Evolutionary conservation across 2,888 invertebrate species (phyloP).

Genomic region (Slavum lentiscoides): DNA sequence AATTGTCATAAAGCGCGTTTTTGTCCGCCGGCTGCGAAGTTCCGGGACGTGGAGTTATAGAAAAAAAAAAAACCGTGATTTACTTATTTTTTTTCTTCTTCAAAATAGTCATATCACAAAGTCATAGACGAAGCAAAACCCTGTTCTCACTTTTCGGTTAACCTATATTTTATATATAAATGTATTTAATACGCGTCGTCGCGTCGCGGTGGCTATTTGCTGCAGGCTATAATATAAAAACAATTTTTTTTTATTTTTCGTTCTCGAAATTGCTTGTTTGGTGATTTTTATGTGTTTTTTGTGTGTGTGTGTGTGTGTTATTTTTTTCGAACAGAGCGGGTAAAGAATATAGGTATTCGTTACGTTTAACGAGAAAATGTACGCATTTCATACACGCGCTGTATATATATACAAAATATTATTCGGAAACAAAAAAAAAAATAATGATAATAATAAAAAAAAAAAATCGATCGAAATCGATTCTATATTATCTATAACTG

Average conservation of each 20-base stretch:
- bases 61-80: slow-evolving; percentile 30
- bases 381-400: not conserved
- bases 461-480: too few relatives aligned
- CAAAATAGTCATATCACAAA: slow-evolving; percentile 38
- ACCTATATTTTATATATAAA: slow-evolving; percentile 11
- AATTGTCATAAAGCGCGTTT: slow-evolving; percentile 38
- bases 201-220: not conserved
- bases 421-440: not conserved
- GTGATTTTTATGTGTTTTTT: not conserved
- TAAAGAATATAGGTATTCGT: not conserved
- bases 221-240: slow-evolving; percentile 1
- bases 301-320: too few relatives aligned
- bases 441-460: not conserved
- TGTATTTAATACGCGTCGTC: too few relatives aligned
- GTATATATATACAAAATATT: slow-evolving; percentile 7
- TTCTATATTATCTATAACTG: too few relatives aligned
- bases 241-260: not conserved
- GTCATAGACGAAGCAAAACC: slow-evolving; percentile 51
- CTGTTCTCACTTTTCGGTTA: slow-evolving; percentile 52
- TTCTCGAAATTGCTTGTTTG: not conserved
- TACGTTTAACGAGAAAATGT: slow-evolving; percentile 29
- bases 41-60: slow-evolving; percentile 14
- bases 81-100: not conserved
- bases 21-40: not conserved
- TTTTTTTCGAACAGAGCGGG: slow-evolving; percentile 34